phyloP scores from a whole-genome alignment of 2,888 invertebrate species.

The Amiota minor region DNA sequence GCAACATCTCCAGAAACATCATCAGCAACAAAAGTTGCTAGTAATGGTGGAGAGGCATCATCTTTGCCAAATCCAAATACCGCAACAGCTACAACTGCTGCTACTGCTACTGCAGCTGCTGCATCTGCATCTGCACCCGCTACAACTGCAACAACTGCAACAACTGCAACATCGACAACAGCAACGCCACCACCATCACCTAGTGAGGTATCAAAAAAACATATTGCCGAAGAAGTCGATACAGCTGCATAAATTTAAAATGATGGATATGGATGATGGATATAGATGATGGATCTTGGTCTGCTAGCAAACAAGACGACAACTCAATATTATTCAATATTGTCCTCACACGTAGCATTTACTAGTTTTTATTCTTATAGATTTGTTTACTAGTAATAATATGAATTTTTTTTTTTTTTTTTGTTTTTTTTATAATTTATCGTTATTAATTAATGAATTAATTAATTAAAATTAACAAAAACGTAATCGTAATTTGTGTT shows the following conservation, averaged over 20 bases:
- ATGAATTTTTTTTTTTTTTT: neutral
- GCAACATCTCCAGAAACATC: neutral
- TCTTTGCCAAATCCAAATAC: slow-evolving; percentile 3
- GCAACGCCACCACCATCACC: slow-evolving; percentile 56
- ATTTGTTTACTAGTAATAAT: slow-evolving; percentile 27
- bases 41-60: neutral
- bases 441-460: slow-evolving; percentile 9
- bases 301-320: slow-evolving; percentile 16
- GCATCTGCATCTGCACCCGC: slow-evolving; percentile 32
- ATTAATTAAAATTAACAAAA: neutral
- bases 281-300: too few species aligned
- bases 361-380: slow-evolving; percentile 42
- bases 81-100: slow-evolving; percentile 37
- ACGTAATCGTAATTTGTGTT: too few species aligned
- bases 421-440: neutral
- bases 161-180: slow-evolving; percentile 50
- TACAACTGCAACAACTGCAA: slow-evolving; percentile 29
- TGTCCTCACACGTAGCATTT: slow-evolving; percentile 54
- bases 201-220: slow-evolving; percentile 71
- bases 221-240: slow-evolving; percentile 73
- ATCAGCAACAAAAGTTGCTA: neutral
- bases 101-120: slow-evolving; percentile 37
- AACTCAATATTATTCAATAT: slow-evolving; percentile 2
- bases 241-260: slow-evolving; percentile 68
- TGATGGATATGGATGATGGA: neutral